Evolutionary conservation across 2,888 invertebrate species (phyloP), one percentile per base, ranked within the genome.

Genomic region (Rutpela maculata): DNA sequence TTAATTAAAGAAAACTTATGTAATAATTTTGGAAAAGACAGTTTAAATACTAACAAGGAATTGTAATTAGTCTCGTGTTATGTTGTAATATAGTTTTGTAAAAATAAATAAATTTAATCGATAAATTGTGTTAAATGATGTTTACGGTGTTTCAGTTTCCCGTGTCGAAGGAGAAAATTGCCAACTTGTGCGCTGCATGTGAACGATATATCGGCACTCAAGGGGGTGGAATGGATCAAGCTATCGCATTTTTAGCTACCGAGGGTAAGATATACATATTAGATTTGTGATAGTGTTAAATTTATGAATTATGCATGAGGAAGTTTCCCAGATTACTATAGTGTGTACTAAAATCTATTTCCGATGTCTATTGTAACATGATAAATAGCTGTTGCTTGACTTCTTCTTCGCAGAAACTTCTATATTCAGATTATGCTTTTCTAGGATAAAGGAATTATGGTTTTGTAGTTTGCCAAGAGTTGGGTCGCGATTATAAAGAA

Each of bases 161-260:
- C 15, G 77, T 88, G 57, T 84, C 86, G 66, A 89, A 89, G 82
- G 87, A 88, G 80, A 86, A 87, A 78, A 84, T 99, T 82, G 98
- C 99, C 17, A 93, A 95, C 65, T 89, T 98, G 80, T 97, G 99
- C 88, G 98, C 99, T 0, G 92, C 92, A 81, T 95, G 97, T 88
- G 99, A 99, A 90, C 93, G 95, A 81, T 97, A 96, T 85, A 98
- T 99, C 83, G 99, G 99, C 22, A 99, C 99, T 0, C 95, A 98
- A 90, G 99, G 99, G 26, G 99, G 99, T 57, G 99, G 99, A 78
- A 99, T 99, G 99, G 99, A 99, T 90, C 99, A 99, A 90, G 99
- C 99, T 0, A 98, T 99, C 85, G 98, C 97, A 70, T 97, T 98
- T 89, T 92, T 99, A 59, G 99, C 96, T 3, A 93, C 93, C 87